These are phyloP conservation scores for Chloropsis hardwickii DNA, from an alignment of 2,113 vertebrate genomes.

Conservation along the genomic window DNA sequence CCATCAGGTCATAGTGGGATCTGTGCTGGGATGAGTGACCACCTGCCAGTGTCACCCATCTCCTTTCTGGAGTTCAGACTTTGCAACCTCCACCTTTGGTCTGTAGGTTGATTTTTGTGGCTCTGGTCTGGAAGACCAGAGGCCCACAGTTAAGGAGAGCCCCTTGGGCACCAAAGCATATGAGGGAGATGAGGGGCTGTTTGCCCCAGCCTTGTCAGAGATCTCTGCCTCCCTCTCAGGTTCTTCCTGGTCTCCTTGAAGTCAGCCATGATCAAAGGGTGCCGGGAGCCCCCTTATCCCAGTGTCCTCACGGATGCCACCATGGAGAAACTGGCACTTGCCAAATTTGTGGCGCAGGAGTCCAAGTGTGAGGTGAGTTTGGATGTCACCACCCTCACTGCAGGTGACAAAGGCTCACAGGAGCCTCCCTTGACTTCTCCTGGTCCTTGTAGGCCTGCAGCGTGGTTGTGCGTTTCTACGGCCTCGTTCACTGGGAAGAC, in stretches of 20 bases:
- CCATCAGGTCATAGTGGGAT: not conserved
- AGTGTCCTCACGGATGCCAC: constrained; percentile 92
- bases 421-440: not conserved
- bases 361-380: constrained; percentile 87
- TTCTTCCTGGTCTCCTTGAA: constrained; percentile 88
- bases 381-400: fast-evolving
- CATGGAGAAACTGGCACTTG: constrained; percentile 94
- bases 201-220: not conserved
- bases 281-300: constrained; percentile 90
- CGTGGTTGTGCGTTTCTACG: constrained; percentile 85
- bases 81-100: not conserved
- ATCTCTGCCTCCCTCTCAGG: constrained; percentile 59
- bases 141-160: not conserved
- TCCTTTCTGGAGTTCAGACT: not conserved
- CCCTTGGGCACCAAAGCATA: fast-evolving
- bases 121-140: not conserved
- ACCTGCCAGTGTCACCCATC: not conserved
- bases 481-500: constrained; percentile 96
- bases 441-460: constrained; percentile 71
- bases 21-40: not conserved
- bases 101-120: not conserved
- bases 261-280: constrained; percentile 93
- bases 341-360: constrained; percentile 94
- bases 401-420: fast-evolving
- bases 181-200: not conserved